phyloP scores from a whole-genome alignment of 2,888 invertebrate species.

The Polydrusus pterygomalis region DNA sequence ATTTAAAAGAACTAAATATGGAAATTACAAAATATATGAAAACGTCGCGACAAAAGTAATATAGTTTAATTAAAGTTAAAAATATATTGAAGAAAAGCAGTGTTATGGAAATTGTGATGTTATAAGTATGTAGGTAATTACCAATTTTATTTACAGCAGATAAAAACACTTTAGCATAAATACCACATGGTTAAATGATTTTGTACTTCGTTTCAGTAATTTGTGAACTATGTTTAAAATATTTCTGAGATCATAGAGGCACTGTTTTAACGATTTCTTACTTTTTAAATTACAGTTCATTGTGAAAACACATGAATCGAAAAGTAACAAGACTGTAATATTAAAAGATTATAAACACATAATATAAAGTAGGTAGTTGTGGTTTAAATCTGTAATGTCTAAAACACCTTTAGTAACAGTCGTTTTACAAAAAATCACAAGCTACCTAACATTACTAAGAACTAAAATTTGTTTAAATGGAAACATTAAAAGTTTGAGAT shows the following conservation, averaged over 20 bases:
- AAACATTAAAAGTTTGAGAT: slow-evolving; percentile 20
- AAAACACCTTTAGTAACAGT: slow-evolving; percentile 27
- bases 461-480: slow-evolving; percentile 17
- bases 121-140: not conserved
- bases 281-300: slow-evolving; percentile 16
- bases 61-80: too few species aligned
- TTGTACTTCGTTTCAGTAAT: slow-evolving; percentile 68
- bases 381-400: slow-evolving; percentile 29
- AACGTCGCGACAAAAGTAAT: too few species aligned
- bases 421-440: slow-evolving; percentile 30
- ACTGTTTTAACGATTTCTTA: slow-evolving; percentile 63
- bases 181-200: slow-evolving; percentile 59
- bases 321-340: slow-evolving; percentile 30
- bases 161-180: slow-evolving; percentile 53
- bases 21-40: too few species aligned
- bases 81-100: not conserved
- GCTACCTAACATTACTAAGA: slow-evolving; percentile 25
- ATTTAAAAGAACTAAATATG: too few species aligned
- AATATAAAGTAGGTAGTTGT: slow-evolving; percentile 20
- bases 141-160: slow-evolving; percentile 27
- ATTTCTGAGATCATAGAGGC: slow-evolving; percentile 70
- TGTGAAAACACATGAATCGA: not conserved
- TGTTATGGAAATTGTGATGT: not conserved
- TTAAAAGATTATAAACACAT: slow-evolving; percentile 11
- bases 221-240: slow-evolving; percentile 60